Evolutionary conservation across 2,113 vertebrate species (phyloP).

Genomic region (Tiliqua scincoides): DNA sequence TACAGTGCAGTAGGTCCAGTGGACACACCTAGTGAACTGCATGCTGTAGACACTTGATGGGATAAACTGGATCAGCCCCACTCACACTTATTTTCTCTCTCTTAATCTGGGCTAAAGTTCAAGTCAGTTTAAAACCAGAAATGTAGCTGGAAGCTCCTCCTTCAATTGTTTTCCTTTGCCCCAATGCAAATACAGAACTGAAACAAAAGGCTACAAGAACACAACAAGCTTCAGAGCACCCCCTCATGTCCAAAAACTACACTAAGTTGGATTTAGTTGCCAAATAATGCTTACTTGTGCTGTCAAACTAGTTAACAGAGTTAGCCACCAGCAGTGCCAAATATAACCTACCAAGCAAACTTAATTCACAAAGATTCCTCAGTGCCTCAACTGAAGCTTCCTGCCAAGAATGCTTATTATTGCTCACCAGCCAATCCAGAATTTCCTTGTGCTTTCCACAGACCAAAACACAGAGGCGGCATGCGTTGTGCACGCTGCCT

Average conservation of each 20-base stretch:
- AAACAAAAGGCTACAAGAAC: background rate
- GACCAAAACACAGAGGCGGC: constrained; percentile 15
- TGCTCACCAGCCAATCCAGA: background rate
- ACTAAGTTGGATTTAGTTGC: background rate
- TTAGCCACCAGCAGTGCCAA: rapidly evolving
- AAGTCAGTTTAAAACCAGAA: background rate
- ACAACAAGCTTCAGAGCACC: background rate
- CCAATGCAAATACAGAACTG: background rate
- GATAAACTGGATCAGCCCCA: background rate
- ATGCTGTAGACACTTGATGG: background rate
- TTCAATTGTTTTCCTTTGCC: background rate
- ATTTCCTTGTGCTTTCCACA: rapidly evolving
- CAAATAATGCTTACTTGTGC: background rate
- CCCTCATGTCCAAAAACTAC: too few relatives aligned
- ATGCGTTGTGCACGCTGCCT: rapidly evolving
- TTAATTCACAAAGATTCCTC: background rate
- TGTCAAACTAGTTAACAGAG: constrained; percentile 14
- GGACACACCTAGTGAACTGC: too few relatives aligned
- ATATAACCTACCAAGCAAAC: background rate
- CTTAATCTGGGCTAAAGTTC: background rate
- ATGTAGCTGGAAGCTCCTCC: background rate
- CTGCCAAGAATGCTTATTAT: background rate
- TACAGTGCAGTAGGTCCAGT: background rate
- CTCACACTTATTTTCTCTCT: background rate
- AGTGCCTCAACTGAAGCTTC: background rate